Conservation (phyloP, 2,113 vertebrate genomes). For the Marmota monax region DNA sequence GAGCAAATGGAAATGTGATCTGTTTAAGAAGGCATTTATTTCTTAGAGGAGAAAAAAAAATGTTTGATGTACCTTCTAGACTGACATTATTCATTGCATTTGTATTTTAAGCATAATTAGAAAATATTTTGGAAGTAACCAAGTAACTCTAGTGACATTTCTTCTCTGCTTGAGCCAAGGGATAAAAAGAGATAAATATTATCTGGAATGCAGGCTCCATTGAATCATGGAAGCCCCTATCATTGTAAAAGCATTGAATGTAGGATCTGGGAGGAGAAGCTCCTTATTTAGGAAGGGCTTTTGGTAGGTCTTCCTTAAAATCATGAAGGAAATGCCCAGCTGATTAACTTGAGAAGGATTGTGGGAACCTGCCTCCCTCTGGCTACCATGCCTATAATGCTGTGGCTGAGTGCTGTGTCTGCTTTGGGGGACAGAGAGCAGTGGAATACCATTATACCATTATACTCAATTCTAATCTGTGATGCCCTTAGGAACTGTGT, state of each 20-base stretch:
- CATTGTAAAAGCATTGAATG: constrained; percentile 10
- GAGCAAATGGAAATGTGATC: constrained; percentile 55
- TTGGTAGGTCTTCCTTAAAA: neutral
- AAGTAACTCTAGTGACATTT: constrained; percentile 40
- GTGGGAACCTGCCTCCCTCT: neutral
- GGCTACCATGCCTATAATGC: neutral
- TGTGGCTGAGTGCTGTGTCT: neutral
- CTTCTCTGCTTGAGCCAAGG: constrained; percentile 14
- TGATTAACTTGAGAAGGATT: neutral
- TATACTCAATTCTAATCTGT: constrained; percentile 27
- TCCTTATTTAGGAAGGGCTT: neutral
- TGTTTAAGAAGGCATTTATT: constrained; percentile 61
- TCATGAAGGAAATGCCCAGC: neutral
- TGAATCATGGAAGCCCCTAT: constrained; percentile 14
- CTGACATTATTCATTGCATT: constrained; percentile 28
- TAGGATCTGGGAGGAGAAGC: neutral
- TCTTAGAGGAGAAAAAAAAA: neutral
- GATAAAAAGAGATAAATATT: neutral
- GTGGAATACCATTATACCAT: neutral
- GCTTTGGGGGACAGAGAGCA: neutral
- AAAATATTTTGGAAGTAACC: constrained; percentile 62
- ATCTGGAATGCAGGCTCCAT: neutral
- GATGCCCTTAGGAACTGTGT: constrained; percentile 32
- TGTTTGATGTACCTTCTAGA: neutral
- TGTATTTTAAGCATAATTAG: constrained; percentile 66